Base-by-base conservation (phyloP, 2,113 vertebrate genomes). In the Balaenoptera acutorostrata region DNA sequence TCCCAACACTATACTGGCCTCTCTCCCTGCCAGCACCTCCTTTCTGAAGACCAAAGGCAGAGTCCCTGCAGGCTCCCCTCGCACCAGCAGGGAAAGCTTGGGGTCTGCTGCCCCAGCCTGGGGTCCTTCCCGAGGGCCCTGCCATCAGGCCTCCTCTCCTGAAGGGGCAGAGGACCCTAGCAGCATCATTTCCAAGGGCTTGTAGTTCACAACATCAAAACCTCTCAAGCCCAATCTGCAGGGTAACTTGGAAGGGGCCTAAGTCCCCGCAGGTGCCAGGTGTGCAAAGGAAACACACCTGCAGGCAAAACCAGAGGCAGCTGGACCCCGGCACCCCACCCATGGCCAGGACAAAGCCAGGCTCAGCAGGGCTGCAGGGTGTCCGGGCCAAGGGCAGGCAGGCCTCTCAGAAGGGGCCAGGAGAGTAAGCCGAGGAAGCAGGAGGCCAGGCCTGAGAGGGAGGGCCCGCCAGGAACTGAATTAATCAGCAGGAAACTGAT, bases 401-500 rank as follows among this genome's bases (percentile, higher is more conserved):
- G 72, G 29, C 83, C 29, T 46, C 80, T 15, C 1, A 66, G 89
- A 27, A 81, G 29, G 39, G 52, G 31, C 1, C 2, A 44, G 23
- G 31, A 85, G 27, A 93, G 31, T 9, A 55, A 39, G 57, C 13
- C 4, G 6, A 75, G 6, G 87, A 69, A 44, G 85, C 8, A 9
- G 94, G 90, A 10, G 52, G 55, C 78, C 84, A 20, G 64, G 69
- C 46, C 52, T 81, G 72, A 59, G 1, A 44, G 88, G 74, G 84
- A 97, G 92, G 74, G 75, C 57, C 91, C 78, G 84, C 61, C 94
- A 89, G 96, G 96, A 90, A 94, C 88, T 44, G 69, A 92, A 77
- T 68, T 96, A 96, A 96, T 96, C 97, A 97, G 90, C 96, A 96
- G 97, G 96, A 97, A 97, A 93, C 93, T 11, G 59, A 77, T 7